Percentiles rank a stretch among this genome's conserved stretches.
phyloP scores from a whole-genome alignment of 2,797 vertebrate genomes.

The Chiloscyllium punctatum region DNA sequence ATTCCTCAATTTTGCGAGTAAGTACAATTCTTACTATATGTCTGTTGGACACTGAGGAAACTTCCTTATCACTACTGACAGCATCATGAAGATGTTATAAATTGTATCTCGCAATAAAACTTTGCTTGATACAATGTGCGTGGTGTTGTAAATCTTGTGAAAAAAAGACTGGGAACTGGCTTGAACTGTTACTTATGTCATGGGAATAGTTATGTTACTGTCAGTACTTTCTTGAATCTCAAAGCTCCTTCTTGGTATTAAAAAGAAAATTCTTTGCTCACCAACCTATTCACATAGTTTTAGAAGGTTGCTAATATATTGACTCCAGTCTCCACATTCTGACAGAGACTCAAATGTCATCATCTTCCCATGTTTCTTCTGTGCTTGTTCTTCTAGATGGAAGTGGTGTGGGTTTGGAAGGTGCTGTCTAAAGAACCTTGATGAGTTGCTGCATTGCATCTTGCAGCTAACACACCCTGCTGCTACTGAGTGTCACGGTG shows the following conservation, averaged over 20 bases:
- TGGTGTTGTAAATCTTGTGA: not conserved
- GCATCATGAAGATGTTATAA: not conserved
- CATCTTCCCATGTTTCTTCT: not conserved
- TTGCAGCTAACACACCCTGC: no score
- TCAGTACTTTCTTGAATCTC: not conserved
- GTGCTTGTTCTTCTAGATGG: no score
- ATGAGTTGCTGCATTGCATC: no score
- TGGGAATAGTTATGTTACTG: not conserved
- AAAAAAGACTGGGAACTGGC: not conserved
- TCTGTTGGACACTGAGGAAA: no score
- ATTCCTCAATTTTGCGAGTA: no score
- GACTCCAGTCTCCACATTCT: not conserved
- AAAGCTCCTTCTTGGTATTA: not conserved
- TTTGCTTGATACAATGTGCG: not conserved
- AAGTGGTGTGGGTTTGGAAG: no score
- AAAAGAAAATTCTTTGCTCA: not conserved
- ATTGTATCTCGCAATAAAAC: not conserved
- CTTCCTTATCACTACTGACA: not conserved
- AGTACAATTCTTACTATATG: no score
- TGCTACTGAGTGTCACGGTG: no score
- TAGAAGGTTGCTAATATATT: not conserved
- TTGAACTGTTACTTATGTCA: not conserved
- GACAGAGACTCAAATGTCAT: not conserved
- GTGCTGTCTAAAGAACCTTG: no score
- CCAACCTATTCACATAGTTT: not conserved